Evolutionary conservation across 2,888 invertebrate genomes (phyloP).

Genomic region (Orchesella flavescens): DNA sequence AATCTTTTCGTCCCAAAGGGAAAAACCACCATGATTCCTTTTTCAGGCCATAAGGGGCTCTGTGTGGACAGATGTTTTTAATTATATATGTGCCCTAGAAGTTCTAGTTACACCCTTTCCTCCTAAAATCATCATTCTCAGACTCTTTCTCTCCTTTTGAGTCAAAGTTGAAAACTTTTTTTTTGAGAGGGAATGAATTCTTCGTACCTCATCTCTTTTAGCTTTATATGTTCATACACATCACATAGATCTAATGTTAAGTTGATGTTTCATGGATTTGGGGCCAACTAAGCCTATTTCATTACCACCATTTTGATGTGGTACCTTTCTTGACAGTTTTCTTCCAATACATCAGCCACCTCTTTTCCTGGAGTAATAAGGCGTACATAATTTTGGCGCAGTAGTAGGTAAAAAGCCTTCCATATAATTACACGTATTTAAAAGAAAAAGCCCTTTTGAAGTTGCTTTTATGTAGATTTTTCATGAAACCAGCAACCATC

Average conservation of each 20-base stretch:
- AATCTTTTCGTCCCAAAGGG: conserved; percentile 40
- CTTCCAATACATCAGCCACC: neutral
- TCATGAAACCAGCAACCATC: no score
- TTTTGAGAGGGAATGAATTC: no score
- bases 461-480: neutral
- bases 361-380: conserved; percentile 55
- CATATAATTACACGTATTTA: conserved; percentile 26
- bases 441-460: conserved; percentile 1
- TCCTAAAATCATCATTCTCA: neutral
- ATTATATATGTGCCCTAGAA: conserved; percentile 68
- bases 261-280: neutral
- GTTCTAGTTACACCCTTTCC: conserved; percentile 21
- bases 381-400: conserved; percentile 55
- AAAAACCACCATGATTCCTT: conserved; percentile 23
- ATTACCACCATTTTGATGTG: conserved; percentile 27
- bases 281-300: conserved; percentile 17
- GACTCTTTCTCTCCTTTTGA: neutral
- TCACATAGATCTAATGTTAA: no score
- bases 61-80: conserved; percentile 56
- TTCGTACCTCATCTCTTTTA: no score
- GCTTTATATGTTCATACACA: no score
- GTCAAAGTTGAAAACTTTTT: neutral
- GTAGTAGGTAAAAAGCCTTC: conserved; percentile 2
- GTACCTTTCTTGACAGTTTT: conserved; percentile 29
- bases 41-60: conserved; percentile 6